phyloP scores from a whole-genome alignment of 2,113 vertebrate species.

The Pituophis catenifer region DNA sequence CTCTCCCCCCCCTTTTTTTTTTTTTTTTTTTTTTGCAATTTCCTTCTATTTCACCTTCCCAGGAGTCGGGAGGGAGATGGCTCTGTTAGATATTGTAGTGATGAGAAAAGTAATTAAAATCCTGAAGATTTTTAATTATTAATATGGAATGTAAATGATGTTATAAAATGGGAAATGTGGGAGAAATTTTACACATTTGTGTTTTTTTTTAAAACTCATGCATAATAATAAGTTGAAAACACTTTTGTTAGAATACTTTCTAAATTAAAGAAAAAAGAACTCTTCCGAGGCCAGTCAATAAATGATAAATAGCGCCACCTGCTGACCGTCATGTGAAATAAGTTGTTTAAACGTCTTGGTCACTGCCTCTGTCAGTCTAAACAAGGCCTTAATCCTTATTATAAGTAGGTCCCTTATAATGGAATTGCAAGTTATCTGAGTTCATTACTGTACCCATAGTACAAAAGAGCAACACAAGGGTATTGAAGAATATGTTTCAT shows the following conservation, averaged over 20 bases:
- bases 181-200: slow-evolving; percentile 77
- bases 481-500: neutral
- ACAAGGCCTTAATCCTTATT: neutral
- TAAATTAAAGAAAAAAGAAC: slow-evolving; percentile 50
- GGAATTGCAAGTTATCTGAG: neutral
- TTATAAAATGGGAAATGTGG: slow-evolving; percentile 71
- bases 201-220: slow-evolving; percentile 72
- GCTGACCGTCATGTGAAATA: slow-evolving; percentile 44
- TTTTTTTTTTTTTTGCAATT: slow-evolving; percentile 11
- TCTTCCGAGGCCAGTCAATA: slow-evolving; percentile 45
- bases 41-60: slow-evolving; percentile 70
- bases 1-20: neutral
- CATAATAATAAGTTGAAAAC: slow-evolving; percentile 75
- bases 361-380: neutral
- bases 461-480: neutral
- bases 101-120: slow-evolving; percentile 79
- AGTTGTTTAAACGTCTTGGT: neutral
- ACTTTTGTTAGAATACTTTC: slow-evolving; percentile 59
- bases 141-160: slow-evolving; percentile 77
- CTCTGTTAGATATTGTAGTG: slow-evolving; percentile 56
- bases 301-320: slow-evolving; percentile 73
- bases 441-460: neutral
- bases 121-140: slow-evolving; percentile 76
- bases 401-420: neutral
- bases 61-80: slow-evolving; percentile 14